Evolutionary conservation across 2,888 invertebrate genomes (phyloP), one percentile per base, ranked within the genome.

Genomic region (Stenodema calcarata): DNA sequence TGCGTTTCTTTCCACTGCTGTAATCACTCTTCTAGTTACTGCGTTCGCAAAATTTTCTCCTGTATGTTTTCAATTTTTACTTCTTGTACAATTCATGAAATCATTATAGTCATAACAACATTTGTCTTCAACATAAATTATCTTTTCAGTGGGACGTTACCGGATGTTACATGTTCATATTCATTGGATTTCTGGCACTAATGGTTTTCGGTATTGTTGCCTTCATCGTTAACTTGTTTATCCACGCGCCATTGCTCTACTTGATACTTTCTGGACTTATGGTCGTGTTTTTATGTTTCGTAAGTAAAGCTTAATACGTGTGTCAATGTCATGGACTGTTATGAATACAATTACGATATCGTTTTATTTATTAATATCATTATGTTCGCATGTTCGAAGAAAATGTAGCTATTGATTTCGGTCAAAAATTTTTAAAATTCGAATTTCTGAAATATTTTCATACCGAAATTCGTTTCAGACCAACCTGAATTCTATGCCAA

Each of bases 101-200:
- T 35, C 4, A 35, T 35, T 35, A n/a, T n/a, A n/a, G 35, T 2
- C 7, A 35, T 35, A 35, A 35, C 35, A 35, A 35, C 7, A 2
- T 7, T 35, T 35, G 35, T n/a, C n/a, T n/a, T n/a, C n/a, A n/a
- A n/a, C n/a, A n/a, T n/a, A n/a, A n/a, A 35, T 35, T 35, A 35
- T 35, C 2, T 27, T 84, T 84, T 41, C 84, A 86, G 86, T 86
- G 80, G 28, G 86, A 86, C 28, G 86, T 86, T 11, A 86, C 86
- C 7, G 86, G 86, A 27, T 86, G 80, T 12, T 73, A 47, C 6
- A 47, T 73, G 28, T 50, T 86, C 41, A 42, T 86, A n/a, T 18
- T 30, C 28, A 30, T 86, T 9, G 86, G 28, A 44, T 81, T 81
- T 50, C 18, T 80, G 0, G 81, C 73, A 9, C 0, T 86, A 0